Percentiles rank a stretch among this genome's conserved stretches.
Conservation (phyloP, 2,888 invertebrate genomes). For the Microdon myrmicae region DNA sequence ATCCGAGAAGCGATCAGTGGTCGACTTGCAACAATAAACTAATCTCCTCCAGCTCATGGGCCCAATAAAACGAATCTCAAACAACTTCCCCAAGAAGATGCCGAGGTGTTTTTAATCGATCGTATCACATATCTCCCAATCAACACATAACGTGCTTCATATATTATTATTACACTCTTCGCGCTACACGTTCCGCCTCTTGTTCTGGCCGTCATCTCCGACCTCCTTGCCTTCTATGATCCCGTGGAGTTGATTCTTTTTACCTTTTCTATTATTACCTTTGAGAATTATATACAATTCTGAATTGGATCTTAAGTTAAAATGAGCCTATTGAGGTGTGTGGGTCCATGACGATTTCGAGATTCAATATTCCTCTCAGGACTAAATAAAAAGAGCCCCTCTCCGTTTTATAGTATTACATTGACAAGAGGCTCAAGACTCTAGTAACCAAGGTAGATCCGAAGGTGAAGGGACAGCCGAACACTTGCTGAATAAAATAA, state of each 20-base stretch:
- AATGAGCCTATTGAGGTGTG: no score
- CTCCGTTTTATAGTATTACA: constrained; percentile 14
- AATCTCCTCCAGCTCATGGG: no score
- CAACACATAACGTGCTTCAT: constrained; percentile 55
- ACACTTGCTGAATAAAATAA: constrained; percentile 26
- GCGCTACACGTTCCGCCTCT: constrained; percentile 8
- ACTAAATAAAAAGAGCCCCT: constrained; percentile 24
- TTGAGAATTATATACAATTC: constrained; percentile 20
- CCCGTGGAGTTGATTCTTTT: background rate
- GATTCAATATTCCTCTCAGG: constrained; percentile 38
- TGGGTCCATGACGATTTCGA: constrained; percentile 40
- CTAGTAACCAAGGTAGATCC: constrained; percentile 17
- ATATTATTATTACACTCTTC: constrained; percentile 56
- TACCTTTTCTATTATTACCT: constrained; percentile 16
- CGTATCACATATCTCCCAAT: constrained; percentile 55
- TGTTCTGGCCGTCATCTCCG: background rate
- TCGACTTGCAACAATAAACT: no score
- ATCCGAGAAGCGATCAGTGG: no score
- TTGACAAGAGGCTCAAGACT: no score
- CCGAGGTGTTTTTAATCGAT: constrained; percentile 55
- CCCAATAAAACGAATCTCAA: constrained; percentile 40
- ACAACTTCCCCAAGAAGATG: constrained; percentile 33
- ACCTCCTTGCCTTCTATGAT: background rate
- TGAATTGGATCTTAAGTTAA: background rate
- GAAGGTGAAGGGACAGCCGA: background rate